A percentile compares a stretch with the other conserved stretches of the same genome.
phyloP scores from a whole-genome alignment of 2,888 invertebrate species.

The Toxonevra muliebris region DNA sequence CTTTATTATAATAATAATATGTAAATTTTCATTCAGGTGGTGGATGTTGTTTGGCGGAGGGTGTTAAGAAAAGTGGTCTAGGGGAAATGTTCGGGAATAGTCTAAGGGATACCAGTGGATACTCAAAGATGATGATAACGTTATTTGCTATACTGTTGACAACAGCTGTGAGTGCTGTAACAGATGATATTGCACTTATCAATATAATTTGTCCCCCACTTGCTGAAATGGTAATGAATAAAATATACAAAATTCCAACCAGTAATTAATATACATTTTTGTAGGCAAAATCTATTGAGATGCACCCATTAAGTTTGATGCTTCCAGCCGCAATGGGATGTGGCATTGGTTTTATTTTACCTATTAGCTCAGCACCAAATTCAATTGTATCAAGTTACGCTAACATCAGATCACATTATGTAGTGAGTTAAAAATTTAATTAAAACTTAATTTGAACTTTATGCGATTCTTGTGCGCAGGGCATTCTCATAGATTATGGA shows the following conservation, averaged over 20 bases:
- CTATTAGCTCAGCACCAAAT: conserved; percentile 95
- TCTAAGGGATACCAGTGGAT: conserved; percentile 66
- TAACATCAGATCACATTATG: conserved; percentile 77
- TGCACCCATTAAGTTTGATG: conserved; percentile 88
- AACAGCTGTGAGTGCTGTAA: conserved; percentile 82
- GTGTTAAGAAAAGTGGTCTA: conserved; percentile 79
- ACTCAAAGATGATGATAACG: conserved; percentile 52
- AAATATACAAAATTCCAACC: not conserved
- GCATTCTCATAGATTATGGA: too few species aligned
- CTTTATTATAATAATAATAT: not conserved
- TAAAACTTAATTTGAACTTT: too few species aligned
- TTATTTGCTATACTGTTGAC: conserved; percentile 58
- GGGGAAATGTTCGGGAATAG: conserved; percentile 76
- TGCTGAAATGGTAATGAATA: conserved; percentile 70
- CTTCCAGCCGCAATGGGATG: conserved; percentile 86
- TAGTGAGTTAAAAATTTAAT: conserved; percentile 68
- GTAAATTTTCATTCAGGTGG: conserved; percentile 69
- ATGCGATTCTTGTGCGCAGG: not conserved
- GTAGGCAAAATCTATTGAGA: conserved; percentile 73
- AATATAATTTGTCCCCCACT: conserved; percentile 83
- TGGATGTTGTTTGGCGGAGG: conserved; percentile 87
- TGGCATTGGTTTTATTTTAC: conserved; percentile 89
- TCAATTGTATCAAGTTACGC: conserved; percentile 86
- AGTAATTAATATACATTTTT: not conserved
- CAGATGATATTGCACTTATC: conserved; percentile 86